These are phyloP conservation scores for Porites cylindrica DNA, from an alignment of 92 coral and sea anemone genomes.

Conservation along the genomic window DNA sequence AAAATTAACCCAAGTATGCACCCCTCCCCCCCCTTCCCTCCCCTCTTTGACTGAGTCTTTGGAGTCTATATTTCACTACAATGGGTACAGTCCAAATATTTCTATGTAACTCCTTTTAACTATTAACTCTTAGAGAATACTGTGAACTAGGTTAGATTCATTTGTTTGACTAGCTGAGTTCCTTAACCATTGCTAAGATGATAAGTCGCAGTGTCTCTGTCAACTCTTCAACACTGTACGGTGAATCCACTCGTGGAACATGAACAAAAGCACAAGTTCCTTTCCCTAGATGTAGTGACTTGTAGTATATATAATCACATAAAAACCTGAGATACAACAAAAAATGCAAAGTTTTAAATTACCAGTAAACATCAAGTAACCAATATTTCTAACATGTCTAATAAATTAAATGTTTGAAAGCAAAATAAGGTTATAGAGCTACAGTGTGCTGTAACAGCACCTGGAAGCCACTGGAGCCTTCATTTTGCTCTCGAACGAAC, in stretches of 20 bases:
- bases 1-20: too few species aligned
- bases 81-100: too few species aligned
- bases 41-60: too few species aligned
- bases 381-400: neutral
- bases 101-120: too few species aligned
- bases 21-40: too few species aligned
- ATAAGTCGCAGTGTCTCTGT: conserved; percentile 77
- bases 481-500: too few species aligned
- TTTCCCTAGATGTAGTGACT: conserved; percentile 83
- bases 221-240: conserved; percentile 79
- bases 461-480: too few species aligned
- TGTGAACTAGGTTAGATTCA: too few species aligned
- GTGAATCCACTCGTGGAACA: conserved; percentile 85
- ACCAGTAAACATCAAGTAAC: neutral
- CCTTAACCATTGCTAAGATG: conserved; percentile 77
- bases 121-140: too few species aligned
- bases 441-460: too few species aligned
- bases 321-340: conserved; percentile 68
- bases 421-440: neutral
- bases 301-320: conserved; percentile 94
- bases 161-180: conserved; percentile 31
- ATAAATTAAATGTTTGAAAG: neutral
- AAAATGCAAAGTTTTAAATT: too few species aligned
- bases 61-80: too few species aligned
- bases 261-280: conserved; percentile 87